Evolutionary conservation across 2,888 invertebrate genomes (phyloP).

Genomic region (Alsophila aescularia): DNA sequence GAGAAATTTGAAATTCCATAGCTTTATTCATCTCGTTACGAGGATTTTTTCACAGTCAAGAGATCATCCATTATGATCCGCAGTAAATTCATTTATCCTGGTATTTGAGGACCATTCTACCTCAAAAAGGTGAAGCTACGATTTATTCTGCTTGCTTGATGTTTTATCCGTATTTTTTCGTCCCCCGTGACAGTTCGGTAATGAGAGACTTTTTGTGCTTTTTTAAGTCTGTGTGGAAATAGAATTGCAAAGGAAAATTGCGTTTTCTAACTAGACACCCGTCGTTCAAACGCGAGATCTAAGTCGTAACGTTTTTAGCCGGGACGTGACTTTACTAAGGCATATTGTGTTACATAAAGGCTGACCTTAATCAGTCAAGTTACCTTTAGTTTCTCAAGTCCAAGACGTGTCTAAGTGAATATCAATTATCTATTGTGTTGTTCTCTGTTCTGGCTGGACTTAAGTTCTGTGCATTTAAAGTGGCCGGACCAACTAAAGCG

Average conservation of each 20-base stretch:
- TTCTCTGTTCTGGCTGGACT: too few species aligned
- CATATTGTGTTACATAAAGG: background rate
- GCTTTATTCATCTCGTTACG: constrained; percentile 19
- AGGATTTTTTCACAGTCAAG: constrained; percentile 13
- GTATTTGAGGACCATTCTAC: constrained; percentile 19
- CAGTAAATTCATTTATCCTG: constrained; percentile 27
- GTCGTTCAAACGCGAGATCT: constrained; percentile 15
- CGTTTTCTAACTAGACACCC: constrained; percentile 21
- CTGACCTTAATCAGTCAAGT: too few species aligned
- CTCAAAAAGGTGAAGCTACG: constrained; percentile 19
- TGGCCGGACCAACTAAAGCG: too few species aligned
- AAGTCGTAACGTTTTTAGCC: background rate
- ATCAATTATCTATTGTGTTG: too few species aligned
- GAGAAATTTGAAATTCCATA: constrained; percentile 11
- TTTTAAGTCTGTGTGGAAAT: constrained; percentile 17
- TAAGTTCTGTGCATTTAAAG: too few species aligned
- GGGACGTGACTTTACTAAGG: background rate
- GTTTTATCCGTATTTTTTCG: constrained; percentile 21
- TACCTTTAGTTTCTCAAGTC: too few species aligned
- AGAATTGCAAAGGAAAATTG: constrained; percentile 10
- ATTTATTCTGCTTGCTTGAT: constrained; percentile 20
- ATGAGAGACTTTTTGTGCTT: constrained; percentile 18
- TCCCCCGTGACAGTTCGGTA: constrained; percentile 20
- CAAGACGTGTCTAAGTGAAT: too few species aligned
- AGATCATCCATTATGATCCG: constrained; percentile 33